Percentiles rank a stretch among this genome's conserved stretches.
phyloP scores from a whole-genome alignment of 2,888 invertebrate genomes.

The Ichneumon xanthorius region DNA sequence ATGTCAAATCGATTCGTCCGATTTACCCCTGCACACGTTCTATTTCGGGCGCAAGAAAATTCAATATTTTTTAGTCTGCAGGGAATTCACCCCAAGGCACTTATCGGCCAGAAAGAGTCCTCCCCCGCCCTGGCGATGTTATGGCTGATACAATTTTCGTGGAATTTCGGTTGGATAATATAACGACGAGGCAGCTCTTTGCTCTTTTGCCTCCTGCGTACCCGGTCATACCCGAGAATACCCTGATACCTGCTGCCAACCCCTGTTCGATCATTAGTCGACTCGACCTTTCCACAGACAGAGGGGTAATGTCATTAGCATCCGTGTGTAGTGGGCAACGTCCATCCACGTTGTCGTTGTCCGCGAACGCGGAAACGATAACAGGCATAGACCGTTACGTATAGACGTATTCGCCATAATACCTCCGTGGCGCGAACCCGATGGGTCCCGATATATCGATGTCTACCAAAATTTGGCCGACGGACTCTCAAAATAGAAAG shows the following conservation, averaged over 20 bases:
- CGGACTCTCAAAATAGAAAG: neutral
- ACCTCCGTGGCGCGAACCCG: neutral
- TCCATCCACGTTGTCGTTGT: slow-evolving; percentile 44
- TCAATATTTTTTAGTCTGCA: slow-evolving; percentile 5
- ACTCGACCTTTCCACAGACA: slow-evolving; percentile 52
- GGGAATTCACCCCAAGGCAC: slow-evolving; percentile 21
- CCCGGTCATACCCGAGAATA: neutral
- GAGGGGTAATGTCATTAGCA: slow-evolving; percentile 57
- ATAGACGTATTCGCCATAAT: neutral
- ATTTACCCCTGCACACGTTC: neutral
- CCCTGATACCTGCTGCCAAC: slow-evolving; percentile 38
- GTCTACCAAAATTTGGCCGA: neutral
- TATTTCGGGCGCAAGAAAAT: neutral
- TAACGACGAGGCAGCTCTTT: neutral
- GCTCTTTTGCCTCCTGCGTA: neutral
- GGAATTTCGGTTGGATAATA: neutral
- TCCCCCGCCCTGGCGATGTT: neutral
- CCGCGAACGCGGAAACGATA: slow-evolving; percentile 11
- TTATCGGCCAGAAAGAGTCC: slow-evolving; percentile 1
- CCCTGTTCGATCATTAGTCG: slow-evolving; percentile 55
- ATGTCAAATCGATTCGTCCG: neutral
- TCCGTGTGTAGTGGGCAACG: slow-evolving; percentile 17
- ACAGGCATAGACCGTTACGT: neutral
- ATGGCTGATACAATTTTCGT: slow-evolving; percentile 3
- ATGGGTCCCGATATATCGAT: neutral